Conservation (phyloP, 2,888 invertebrate genomes). For the Diaprepes abbreviatus region DNA sequence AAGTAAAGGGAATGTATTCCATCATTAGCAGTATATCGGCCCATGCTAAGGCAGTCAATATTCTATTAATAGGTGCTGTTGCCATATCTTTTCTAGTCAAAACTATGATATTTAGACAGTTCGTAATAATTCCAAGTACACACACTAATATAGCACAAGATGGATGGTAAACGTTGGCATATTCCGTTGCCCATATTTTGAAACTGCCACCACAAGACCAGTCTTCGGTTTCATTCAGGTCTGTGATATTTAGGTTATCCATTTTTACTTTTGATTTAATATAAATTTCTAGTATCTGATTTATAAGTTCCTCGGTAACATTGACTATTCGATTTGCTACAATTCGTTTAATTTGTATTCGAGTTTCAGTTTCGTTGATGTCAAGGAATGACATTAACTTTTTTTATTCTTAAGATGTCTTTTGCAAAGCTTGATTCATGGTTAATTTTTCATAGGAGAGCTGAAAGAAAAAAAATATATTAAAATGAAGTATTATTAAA, state of each 20-base stretch:
- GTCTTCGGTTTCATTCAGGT: conserved; percentile 2
- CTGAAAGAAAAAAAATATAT: neutral
- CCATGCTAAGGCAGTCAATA: conserved; percentile 87
- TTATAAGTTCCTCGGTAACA: conserved; percentile 17
- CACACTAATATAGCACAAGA: conserved; percentile 88
- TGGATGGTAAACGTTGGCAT: conserved; percentile 81
- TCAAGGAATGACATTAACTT: neutral
- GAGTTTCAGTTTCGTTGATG: neutral
- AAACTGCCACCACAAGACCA: conserved; percentile 56
- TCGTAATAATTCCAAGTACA: conserved; percentile 88
- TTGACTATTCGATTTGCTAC: neutral
- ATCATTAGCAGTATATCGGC: conserved; percentile 93
- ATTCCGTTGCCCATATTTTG: conserved; percentile 72
- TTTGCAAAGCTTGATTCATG: neutral
- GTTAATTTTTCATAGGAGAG: neutral
- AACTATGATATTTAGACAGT: conserved; percentile 88
- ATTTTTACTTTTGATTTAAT: conserved; percentile 4
- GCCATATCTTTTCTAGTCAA: conserved; percentile 86
- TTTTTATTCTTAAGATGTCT: neutral
- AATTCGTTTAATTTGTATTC: neutral
- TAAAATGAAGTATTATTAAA: too few relatives aligned
- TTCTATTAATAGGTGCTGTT: conserved; percentile 87
- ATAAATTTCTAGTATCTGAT: neutral
- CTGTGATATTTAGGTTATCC: conserved; percentile 6
- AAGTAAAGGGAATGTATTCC: conserved; percentile 84